Evolutionary conservation across 1,140 invertebrate species (phyloP).

Genomic region (Polypedilum pembai): DNA sequence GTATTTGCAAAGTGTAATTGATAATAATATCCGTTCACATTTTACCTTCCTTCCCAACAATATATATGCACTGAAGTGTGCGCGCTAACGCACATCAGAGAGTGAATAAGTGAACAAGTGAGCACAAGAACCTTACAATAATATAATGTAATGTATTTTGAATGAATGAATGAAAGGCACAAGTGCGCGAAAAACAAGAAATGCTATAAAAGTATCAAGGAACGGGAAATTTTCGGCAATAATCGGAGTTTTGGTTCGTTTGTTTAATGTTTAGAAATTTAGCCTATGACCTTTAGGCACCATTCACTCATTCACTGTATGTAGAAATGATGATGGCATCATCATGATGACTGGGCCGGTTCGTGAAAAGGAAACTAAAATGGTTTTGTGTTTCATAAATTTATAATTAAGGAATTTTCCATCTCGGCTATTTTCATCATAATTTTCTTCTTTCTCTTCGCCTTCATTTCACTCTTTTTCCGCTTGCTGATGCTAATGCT

Average conservation of each 20-base stretch:
- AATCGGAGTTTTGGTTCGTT: slow-evolving; percentile 24
- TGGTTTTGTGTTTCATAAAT: slow-evolving; percentile 27
- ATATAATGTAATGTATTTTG: background rate
- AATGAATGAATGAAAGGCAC: slow-evolving; percentile 4
- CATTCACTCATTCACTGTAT: background rate
- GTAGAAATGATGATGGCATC: background rate
- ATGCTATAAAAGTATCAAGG: background rate
- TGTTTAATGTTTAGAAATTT: slow-evolving; percentile 20
- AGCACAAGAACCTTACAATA: background rate
- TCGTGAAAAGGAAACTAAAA: background rate
- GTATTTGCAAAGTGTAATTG: background rate
- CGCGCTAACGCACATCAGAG: background rate
- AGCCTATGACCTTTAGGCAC: slow-evolving; percentile 19
- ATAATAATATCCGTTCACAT: slow-evolving; percentile 24
- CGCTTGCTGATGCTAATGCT: background rate
- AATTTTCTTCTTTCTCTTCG: background rate
- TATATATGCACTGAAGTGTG: background rate
- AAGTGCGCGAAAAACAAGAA: background rate
- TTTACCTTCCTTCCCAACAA: background rate
- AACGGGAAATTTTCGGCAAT: background rate
- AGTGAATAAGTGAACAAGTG: background rate
- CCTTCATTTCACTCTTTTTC: background rate
- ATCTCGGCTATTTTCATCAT: slow-evolving; percentile 26
- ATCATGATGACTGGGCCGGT: background rate
- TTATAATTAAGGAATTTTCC: slow-evolving; percentile 28